Evolutionary conservation across 92 coral and sea anemone species (phyloP).

Genomic region (Paragorgia papillata): DNA sequence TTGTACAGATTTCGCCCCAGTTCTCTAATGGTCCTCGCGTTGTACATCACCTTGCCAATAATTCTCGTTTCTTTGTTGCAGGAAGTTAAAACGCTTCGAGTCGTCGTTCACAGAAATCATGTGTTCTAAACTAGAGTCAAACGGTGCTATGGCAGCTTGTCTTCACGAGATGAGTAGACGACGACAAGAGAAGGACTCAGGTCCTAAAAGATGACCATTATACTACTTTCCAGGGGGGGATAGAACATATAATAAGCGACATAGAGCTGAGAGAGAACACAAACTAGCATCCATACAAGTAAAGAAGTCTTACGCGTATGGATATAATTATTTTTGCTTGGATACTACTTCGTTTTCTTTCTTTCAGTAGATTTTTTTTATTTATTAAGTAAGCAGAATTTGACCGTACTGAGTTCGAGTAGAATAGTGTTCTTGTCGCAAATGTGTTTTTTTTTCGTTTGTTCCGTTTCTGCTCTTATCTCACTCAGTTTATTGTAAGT

Average conservation of each 20-base stretch:
- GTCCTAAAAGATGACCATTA: neutral
- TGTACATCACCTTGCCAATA: too few relatives aligned
- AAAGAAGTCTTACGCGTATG: too few relatives aligned
- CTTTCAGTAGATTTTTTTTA: too few relatives aligned
- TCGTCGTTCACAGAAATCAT: constrained; percentile 33
- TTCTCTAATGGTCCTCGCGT: too few relatives aligned
- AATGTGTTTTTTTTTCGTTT: too few relatives aligned
- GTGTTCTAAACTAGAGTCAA: constrained; percentile 41
- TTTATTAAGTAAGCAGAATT: too few relatives aligned
- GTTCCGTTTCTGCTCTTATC: neutral
- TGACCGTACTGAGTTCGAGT: too few relatives aligned
- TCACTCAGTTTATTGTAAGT: neutral
- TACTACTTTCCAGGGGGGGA: neutral
- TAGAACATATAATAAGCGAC: neutral
- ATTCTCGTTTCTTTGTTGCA: neutral
- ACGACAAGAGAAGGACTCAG: constrained; percentile 4
- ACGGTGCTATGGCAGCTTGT: constrained; percentile 34
- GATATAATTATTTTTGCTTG: too few relatives aligned
- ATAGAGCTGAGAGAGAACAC: neutral
- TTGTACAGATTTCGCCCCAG: too few relatives aligned
- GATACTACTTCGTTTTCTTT: too few relatives aligned
- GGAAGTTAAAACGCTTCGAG: constrained; percentile 39
- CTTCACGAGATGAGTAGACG: constrained; percentile 37
- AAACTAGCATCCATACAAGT: too few relatives aligned
- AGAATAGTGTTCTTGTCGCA: too few relatives aligned